A percentile compares a stretch with the other conserved stretches of the same genome.
Conservation (phyloP, 1,140 invertebrate species). For the Leptinotarsa texana region DNA sequence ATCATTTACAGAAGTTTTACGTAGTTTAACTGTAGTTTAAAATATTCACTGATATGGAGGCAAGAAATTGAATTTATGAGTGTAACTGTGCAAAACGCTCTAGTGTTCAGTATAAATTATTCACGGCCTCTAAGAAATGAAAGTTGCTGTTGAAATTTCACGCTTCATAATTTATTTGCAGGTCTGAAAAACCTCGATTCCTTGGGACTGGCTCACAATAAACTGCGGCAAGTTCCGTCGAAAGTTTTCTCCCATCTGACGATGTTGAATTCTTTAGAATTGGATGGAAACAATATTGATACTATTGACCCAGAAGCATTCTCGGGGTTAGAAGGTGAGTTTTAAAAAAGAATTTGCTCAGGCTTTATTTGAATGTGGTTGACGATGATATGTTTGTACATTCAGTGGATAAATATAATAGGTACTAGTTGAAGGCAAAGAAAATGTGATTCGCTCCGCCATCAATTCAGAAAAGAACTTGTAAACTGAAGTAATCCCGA, state of each 20-base stretch:
- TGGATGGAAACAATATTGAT: constrained; percentile 82
- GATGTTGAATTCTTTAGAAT: constrained; percentile 80
- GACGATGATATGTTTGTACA: no score
- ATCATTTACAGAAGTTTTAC: no score
- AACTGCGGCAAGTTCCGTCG: constrained; percentile 73
- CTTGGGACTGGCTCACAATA: constrained; percentile 82
- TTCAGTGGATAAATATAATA: no score
- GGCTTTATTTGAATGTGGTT: no score
- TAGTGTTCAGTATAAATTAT: background rate
- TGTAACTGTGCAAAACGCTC: background rate
- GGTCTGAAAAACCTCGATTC: constrained; percentile 79
- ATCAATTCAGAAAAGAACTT: no score
- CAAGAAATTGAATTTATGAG: background rate
- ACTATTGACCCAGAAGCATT: constrained; percentile 82
- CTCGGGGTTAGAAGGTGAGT: constrained; percentile 79
- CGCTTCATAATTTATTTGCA: constrained; percentile 52
- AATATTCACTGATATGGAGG: no score
- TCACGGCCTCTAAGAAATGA: background rate
- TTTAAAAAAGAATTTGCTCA: background rate
- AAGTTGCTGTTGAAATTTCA: constrained; percentile 9
- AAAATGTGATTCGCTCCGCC: no score
- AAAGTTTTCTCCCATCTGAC: constrained; percentile 79
- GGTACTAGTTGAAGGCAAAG: no score
- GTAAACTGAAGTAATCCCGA: no score
- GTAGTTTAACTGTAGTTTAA: no score